Evolutionary conservation across 2,113 vertebrate genomes (phyloP).

Genomic region (Anguilla japonica): DNA sequence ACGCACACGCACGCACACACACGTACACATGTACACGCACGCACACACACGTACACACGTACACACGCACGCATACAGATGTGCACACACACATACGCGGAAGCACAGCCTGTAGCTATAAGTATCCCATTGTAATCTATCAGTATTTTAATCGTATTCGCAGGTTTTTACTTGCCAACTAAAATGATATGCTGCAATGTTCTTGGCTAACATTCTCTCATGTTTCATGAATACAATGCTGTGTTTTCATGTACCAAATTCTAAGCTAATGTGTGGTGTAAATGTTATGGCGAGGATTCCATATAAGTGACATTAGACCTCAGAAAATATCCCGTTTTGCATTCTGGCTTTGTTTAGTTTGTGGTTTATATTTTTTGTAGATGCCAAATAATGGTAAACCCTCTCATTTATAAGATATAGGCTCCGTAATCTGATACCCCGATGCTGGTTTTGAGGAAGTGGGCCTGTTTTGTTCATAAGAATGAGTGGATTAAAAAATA

Average conservation of each 20-base stretch:
- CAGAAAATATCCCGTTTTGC: background rate
- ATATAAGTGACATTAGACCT: background rate
- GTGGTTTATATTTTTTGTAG: background rate
- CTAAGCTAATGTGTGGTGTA: background rate
- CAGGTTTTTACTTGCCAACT: no score
- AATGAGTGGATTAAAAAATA: no score
- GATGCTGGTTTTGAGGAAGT: background rate
- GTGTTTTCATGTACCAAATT: background rate
- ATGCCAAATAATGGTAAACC: background rate
- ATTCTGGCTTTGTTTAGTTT: background rate
- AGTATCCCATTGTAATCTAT: no score
- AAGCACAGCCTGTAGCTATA: no score
- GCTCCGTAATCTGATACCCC: background rate
- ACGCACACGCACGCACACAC: no score
- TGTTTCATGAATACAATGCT: background rate
- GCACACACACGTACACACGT: no score
- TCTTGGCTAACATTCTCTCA: background rate
- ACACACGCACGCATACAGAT: no score
- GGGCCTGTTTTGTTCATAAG: background rate
- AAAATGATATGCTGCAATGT: no score
- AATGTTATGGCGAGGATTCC: background rate
- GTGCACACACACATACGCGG: no score
- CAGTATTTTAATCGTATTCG: no score
- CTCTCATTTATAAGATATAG: background rate
- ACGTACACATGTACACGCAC: no score